A percentile compares a stretch with the other conserved stretches of the same genome.
Conservation (phyloP, 2,797 vertebrate species). For the Emys orbicularis region DNA sequence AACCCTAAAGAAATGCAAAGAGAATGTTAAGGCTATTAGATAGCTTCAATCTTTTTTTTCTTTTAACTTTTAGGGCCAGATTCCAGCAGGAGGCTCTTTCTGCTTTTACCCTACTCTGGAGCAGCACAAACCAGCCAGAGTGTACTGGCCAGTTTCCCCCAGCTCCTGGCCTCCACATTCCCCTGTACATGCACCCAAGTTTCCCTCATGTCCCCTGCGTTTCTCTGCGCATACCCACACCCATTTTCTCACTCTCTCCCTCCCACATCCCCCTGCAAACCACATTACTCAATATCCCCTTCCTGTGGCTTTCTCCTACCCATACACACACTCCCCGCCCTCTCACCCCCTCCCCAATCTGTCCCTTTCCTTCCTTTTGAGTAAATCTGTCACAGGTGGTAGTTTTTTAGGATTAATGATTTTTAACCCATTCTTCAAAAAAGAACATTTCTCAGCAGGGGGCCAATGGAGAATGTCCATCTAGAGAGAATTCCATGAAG, state of each 20-base stretch:
- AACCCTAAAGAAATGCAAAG: not conserved
- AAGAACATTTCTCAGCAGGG: not conserved
- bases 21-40: not conserved
- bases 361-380: not conserved
- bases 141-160: no score
- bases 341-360: not conserved
- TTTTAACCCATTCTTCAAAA: not conserved
- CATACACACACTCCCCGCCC: rapidly evolving
- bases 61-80: not conserved
- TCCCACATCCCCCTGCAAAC: not conserved
- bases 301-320: not conserved
- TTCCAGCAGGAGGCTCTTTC: not conserved
- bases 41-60: not conserved
- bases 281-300: not conserved
- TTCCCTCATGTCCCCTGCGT: not conserved
- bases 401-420: not conserved
- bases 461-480: not conserved
- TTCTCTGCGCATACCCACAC: not conserved
- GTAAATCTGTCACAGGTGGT: not conserved
- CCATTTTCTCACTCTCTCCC: not conserved
- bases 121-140: not conserved
- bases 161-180: not conserved
- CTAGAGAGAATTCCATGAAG: not conserved
- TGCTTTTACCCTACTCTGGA: not conserved
- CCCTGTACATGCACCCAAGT: not conserved